phyloP scores from a whole-genome alignment of 2,888 invertebrate species.

The Shargacucullia verbasci region DNA sequence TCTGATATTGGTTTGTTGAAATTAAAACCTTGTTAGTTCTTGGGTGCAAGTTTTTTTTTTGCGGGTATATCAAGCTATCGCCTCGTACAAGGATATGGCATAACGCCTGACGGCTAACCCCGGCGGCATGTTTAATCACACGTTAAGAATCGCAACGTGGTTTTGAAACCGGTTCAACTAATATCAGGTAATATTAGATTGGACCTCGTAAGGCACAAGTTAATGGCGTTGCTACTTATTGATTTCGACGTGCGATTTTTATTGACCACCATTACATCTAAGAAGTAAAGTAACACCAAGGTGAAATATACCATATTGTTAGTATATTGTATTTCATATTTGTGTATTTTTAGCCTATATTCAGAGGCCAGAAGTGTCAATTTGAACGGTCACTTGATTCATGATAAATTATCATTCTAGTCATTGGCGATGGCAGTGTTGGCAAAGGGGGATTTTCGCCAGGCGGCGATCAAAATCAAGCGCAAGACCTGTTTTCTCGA shows the following conservation, averaged over 20 bases:
- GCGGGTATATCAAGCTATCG: conserved; percentile 20
- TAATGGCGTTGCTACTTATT: conserved; percentile 30
- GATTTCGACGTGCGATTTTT: conserved; percentile 17
- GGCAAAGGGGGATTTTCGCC: no score
- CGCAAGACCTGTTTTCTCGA: no score
- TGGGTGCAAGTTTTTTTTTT: conserved; percentile 37
- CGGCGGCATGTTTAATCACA: conserved; percentile 37
- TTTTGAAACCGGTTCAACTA: conserved; percentile 48
- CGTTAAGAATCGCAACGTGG: conserved; percentile 47
- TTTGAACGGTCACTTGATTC: no score
- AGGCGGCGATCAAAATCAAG: no score
- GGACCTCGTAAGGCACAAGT: conserved; percentile 31
- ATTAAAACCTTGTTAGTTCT: not conserved
- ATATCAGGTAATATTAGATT: conserved; percentile 43
- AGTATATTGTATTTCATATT: no score
- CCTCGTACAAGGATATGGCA: conserved; percentile 40
- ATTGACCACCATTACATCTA: conserved; percentile 2
- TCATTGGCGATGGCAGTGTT: no score
- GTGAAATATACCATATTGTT: no score
- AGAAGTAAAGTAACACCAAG: no score
- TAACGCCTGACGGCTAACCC: conserved; percentile 36
- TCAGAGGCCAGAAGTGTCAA: no score
- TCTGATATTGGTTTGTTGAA: no score
- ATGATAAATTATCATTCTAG: no score
- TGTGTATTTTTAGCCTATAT: no score